Percentiles rank a stretch among this genome's conserved stretches.
Evolutionary conservation across 2,113 vertebrate species (phyloP).

Genomic region (Myxocyprinus asiaticus): DNA sequence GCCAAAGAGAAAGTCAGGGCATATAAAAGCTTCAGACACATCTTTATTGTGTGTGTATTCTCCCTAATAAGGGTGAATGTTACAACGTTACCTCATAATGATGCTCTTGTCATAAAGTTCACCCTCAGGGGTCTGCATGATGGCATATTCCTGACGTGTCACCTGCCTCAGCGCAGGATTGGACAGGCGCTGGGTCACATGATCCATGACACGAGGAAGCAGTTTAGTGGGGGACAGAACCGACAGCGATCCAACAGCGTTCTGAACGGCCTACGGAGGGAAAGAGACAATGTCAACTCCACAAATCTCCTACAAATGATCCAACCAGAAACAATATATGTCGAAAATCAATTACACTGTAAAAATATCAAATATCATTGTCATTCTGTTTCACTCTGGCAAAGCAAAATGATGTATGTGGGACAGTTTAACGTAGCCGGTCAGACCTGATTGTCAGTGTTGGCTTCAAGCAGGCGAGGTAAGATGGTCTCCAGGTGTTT

Average conservation of each 20-base stretch:
- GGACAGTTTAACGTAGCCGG: neutral
- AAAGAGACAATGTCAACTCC: neutral
- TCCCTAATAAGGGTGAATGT: no score
- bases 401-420: no score
- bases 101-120: conserved; percentile 92
- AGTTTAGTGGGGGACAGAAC: conserved; percentile 84
- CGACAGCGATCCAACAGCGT: conserved; percentile 86
- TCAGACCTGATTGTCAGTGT: conserved; percentile 80
- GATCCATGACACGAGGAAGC: conserved; percentile 83
- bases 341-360: no score
- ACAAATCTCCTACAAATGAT: neutral
- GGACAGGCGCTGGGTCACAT: conserved; percentile 79
- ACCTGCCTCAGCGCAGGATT: conserved; percentile 82
- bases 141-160: conserved; percentile 89
- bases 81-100: conserved; percentile 83
- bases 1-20: no score
- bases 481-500: conserved; percentile 85
- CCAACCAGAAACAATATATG: no score
- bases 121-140: conserved; percentile 89
- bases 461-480: conserved; percentile 77
- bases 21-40: neutral
- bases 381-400: no score
- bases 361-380: no score
- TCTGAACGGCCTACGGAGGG: conserved; percentile 74
- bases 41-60: no score